Evolutionary conservation across 2,888 invertebrate genomes (phyloP), one percentile per base, ranked within the genome.

Genomic region (Anoplius nigerrimus): DNA sequence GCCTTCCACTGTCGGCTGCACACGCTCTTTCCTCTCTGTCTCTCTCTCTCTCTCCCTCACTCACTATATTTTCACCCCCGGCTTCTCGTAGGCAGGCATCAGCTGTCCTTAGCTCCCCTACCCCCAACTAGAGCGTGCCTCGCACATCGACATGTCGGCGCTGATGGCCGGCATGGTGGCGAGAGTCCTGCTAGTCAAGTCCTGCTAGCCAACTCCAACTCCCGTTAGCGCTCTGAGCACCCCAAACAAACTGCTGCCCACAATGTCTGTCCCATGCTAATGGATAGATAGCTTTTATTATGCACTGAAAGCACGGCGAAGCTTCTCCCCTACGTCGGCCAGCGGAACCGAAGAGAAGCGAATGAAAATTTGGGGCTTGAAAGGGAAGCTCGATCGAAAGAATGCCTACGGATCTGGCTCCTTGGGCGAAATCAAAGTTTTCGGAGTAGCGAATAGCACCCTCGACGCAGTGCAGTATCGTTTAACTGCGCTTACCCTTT

Each of bases 121-220:
- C 22, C n/a, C n/a, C n/a, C n/a, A n/a, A 22, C 45, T 21, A 16
- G 24, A n/a, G 46, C 16, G 34, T 34, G 11, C 58, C 22, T 61
- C 62, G 63, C 70, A 58, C 65, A 69, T 59, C 75, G 78, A 74
- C 72, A 72, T 72, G 74, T 66, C 74, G 70, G 71, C 64, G 75
- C 75, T 58, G 83, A 84, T 85, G 84, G 86, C 86, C 85, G 85
- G 84, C 85, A 79, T 70, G 63, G 24, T 51, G 60, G 62, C 57
- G 51, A 58, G 69, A 71, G 59, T 34, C 1, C 34, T 34, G 34
- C 34, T 1, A 34, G 34, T 34, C n/a, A n/a, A n/a, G 57, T 63
- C 66, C 59, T 55, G 51, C 57, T 21, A 51, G n/a, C 46, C 54
- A n/a, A 46, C 54, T 51, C 62, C 46, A 13, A 13, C 67, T 62